Evolutionary conservation across 2,113 vertebrate species (phyloP).

Genomic region (Damaliscus lunatus): DNA sequence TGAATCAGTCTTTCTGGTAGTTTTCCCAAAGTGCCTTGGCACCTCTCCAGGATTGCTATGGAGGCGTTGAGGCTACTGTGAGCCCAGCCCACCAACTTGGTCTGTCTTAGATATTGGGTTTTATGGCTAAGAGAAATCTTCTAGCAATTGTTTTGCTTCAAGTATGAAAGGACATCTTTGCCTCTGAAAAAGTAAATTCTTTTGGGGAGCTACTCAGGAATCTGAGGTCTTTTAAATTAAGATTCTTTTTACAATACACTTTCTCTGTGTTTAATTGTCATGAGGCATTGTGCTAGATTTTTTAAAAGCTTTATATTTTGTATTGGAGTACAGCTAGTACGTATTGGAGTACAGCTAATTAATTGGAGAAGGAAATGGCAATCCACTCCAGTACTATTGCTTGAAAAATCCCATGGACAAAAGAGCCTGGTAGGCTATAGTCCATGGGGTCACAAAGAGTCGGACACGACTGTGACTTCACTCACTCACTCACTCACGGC

Average conservation of each 20-base stretch:
- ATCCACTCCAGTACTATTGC: too few species aligned
- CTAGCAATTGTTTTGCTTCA: not conserved
- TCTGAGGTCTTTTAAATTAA: not conserved
- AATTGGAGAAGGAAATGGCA: too few species aligned
- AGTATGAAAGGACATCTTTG: not conserved
- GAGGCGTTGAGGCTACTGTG: not conserved
- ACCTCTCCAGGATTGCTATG: not conserved
- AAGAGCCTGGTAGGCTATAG: too few species aligned
- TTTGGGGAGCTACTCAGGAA: not conserved
- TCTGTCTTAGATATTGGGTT: not conserved
- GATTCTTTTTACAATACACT: not conserved
- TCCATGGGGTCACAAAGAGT: too few species aligned
- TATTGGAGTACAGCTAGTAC: not conserved
- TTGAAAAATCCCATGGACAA: too few species aligned
- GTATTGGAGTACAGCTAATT: not conserved
- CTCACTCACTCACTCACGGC: not conserved
- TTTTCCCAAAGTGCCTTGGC: not conserved
- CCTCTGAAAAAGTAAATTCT: not conserved
- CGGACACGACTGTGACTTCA: too few species aligned
- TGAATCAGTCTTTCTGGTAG: not conserved
- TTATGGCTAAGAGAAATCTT: not conserved
- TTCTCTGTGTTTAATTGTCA: not conserved
- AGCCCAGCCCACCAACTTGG: not conserved
- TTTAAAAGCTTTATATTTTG: not conserved
- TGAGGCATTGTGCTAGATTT: not conserved